Percentiles rank a stretch among this genome's conserved stretches.
Evolutionary conservation across 2,113 vertebrate genomes (phyloP).

Genomic region (Ictalurus punctatus): DNA sequence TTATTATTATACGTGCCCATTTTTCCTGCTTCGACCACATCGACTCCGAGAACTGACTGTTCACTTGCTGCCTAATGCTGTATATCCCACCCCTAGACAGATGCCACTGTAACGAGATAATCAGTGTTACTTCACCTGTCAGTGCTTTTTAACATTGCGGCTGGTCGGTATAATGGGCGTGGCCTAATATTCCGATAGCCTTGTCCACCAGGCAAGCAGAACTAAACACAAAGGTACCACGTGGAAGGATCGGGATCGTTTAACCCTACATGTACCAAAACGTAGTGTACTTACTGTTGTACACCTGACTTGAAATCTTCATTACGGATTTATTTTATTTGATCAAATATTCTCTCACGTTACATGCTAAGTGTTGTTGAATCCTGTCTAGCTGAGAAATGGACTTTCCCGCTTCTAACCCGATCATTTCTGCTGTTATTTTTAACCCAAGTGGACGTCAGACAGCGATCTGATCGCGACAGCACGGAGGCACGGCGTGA

Average conservation of each 20-base stretch:
- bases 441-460: conserved; percentile 85
- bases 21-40: too few relatives aligned
- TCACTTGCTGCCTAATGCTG: too few relatives aligned
- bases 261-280: background rate
- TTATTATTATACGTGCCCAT: too few relatives aligned
- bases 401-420: background rate
- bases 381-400: background rate
- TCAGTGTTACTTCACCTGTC: too few relatives aligned
- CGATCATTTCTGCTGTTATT: background rate
- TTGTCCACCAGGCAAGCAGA: background rate
- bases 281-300: background rate
- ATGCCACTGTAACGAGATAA: too few relatives aligned
- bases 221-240: background rate
- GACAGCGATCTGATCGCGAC: conserved; percentile 84
- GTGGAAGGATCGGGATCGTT: background rate
- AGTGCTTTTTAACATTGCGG: too few relatives aligned
- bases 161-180: background rate
- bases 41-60: too few relatives aligned
- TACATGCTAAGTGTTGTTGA: background rate
- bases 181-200: background rate
- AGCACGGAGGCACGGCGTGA: conserved; percentile 83
- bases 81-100: too few relatives aligned
- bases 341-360: background rate
- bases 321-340: background rate
- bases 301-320: background rate